Percentiles rank a stretch among this genome's conserved stretches.
Evolutionary conservation across 2,888 invertebrate species (phyloP).

Genomic region (Eupithecia pulchellata): DNA sequence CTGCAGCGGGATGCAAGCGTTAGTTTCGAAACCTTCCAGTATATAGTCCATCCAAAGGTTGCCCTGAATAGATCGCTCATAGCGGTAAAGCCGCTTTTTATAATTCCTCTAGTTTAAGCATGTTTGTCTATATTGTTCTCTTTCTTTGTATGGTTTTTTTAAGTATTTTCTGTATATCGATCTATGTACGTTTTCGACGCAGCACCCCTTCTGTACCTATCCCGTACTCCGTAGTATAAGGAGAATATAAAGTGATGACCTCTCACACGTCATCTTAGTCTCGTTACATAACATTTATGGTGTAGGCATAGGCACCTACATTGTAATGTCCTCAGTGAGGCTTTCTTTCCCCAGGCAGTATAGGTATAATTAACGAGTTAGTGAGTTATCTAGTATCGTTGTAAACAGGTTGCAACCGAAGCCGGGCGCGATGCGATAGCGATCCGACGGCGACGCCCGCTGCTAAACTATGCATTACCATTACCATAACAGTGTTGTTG

Average conservation of each 20-base stretch:
- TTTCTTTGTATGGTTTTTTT: too few species aligned
- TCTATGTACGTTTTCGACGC: too few species aligned
- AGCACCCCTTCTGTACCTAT: too few species aligned
- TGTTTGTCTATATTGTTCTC: too few species aligned
- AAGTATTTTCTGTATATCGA: too few species aligned
- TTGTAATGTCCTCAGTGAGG: conserved; percentile 20
- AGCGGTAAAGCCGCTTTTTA: too few species aligned
- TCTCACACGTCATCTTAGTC: too few species aligned
- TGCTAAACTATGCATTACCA: conserved; percentile 42
- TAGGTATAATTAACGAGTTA: conserved; percentile 9
- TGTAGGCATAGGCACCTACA: neutral
- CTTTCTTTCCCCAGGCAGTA: conserved; percentile 12
- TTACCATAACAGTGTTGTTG: conserved; percentile 22
- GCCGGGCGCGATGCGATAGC: conserved; percentile 51
- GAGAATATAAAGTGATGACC: too few species aligned
- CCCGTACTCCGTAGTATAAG: too few species aligned
- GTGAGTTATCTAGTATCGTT: neutral
- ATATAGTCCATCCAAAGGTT: too few species aligned
- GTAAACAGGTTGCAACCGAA: conserved; percentile 54
- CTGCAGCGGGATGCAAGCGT: neutral
- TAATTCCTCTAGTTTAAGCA: too few species aligned
- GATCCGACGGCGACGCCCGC: conserved; percentile 47
- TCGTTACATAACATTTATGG: neutral
- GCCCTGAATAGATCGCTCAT: too few species aligned
- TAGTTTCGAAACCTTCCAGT: neutral